These are phyloP conservation scores for Steromphala cineraria DNA, from an alignment of 2,888 invertebrate genomes.

Conservation along the genomic window DNA sequence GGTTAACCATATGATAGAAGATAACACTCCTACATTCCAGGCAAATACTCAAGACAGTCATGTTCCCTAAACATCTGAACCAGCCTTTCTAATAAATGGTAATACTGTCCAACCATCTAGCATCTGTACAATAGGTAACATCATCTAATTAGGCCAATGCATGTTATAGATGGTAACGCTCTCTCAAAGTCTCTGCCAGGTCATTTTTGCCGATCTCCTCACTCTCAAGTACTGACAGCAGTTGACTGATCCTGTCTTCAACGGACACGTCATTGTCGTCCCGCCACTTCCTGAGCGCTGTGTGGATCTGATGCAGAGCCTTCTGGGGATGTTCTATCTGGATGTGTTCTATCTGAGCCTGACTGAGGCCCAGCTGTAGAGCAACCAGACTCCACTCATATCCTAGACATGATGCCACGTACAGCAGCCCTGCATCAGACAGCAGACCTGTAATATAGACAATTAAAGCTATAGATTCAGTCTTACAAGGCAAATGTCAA, in stretches of 20 bases:
- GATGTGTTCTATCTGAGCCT: slow-evolving; percentile 75
- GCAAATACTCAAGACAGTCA: too few species aligned
- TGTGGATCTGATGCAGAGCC: slow-evolving; percentile 48
- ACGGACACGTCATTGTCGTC: slow-evolving; percentile 3
- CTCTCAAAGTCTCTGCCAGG: slow-evolving; percentile 30
- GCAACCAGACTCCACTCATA: slow-evolving; percentile 75
- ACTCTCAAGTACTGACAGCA: slow-evolving; percentile 44
- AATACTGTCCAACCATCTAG: too few species aligned
- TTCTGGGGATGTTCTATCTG: slow-evolving; percentile 66
- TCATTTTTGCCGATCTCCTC: slow-evolving; percentile 33
- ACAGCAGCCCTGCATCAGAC: slow-evolving; percentile 56
- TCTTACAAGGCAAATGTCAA: too few species aligned
- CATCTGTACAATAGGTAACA: not conserved
- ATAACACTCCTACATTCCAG: too few species aligned
- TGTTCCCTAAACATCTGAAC: too few species aligned
- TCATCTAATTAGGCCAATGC: not conserved
- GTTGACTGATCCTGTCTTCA: slow-evolving; percentile 36
- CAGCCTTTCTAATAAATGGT: too few species aligned
- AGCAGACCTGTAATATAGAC: slow-evolving; percentile 47
- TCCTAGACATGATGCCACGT: slow-evolving; percentile 57
- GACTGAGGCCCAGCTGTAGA: slow-evolving; percentile 71
- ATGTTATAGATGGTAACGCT: slow-evolving; percentile 22
- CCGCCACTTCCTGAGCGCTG: slow-evolving; percentile 43
- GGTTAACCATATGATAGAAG: not conserved
- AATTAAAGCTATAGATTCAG: not conserved